Base-by-base conservation (phyloP, 2,888 invertebrate genomes). In the Periphyllus acericola region DNA sequence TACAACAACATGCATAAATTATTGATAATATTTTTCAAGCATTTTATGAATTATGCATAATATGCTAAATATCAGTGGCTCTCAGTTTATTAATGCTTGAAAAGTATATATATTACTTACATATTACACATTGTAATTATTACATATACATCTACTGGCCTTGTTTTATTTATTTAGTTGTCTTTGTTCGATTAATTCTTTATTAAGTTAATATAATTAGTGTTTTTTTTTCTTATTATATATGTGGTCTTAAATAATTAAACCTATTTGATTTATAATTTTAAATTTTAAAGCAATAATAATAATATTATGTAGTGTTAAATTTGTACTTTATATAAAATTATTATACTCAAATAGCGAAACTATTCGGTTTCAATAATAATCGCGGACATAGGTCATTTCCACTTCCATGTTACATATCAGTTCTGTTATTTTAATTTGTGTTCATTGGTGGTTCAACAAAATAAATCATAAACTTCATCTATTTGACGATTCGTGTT, bases 31-130 rank as follows among this genome's bases (percentile, higher is more conserved):
- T 71, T 82, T 52, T n/a, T n/a, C n/a, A n/a, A n/a, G n/a, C n/a
- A n/a, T n/a, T n/a, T 29, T 71, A 81, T 71, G 21, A 40, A 46
- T 71, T 71, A 82, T 46, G 32, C 19, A 72, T 82, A 21, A 52
- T 78, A 34, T 83, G 72, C 72, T 52, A 82, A 82, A 71, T 32
- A 32, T 82, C 52, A 52, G 34, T 82, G 19, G 82, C 55, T 72
- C 55, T 72, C 34, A 34, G n/a, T n/a, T 72, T 83, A 55, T 9
- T 72, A 52, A 52, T 72, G 34, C 34, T 72, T 34, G 19, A 36
- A 71, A 72, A 71, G 46, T 68, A 14, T 71, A 72, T 72, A 4
- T 21, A 25, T 55, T 4, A 4, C 3, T 21, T 19, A 55, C 19
- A 2, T 55, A 55, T 21, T 55, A 21, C 4, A 60, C n/a, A n/a